Conservation (phyloP, 2,113 vertebrate genomes). For the Orthonyx spaldingii region DNA sequence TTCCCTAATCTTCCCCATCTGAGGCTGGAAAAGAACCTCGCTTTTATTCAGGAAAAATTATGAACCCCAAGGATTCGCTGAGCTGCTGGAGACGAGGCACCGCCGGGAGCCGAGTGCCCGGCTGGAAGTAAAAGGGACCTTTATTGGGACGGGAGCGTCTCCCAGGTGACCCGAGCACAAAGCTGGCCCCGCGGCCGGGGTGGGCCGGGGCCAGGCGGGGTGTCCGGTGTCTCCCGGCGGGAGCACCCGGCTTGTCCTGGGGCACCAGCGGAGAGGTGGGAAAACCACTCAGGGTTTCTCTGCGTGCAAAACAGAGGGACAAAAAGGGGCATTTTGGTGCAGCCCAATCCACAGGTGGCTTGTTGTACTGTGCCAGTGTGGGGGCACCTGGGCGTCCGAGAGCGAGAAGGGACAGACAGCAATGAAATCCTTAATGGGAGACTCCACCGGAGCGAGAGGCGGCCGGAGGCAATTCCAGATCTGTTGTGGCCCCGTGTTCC, state of each 20-base stretch:
- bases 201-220: not conserved
- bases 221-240: not conserved
- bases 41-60: not conserved
- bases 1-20: not conserved
- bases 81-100: not conserved
- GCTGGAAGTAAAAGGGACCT: not conserved
- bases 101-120: not conserved
- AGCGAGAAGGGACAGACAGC: not conserved
- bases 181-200: not conserved
- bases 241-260: not conserved
- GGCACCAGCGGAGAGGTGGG: not conserved
- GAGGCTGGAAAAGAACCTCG: not conserved
- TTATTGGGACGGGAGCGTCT: not conserved
- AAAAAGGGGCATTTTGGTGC: accelerated
- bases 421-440: not conserved
- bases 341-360: accelerated
- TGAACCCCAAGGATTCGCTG: not conserved
- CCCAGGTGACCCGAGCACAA: conserved; percentile 35
- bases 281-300: not conserved
- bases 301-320: accelerated
- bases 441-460: not conserved
- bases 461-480: not conserved
- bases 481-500: accelerated
- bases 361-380: not conserved
- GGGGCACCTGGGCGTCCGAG: not conserved